Evolutionary conservation across 1,140 invertebrate species (phyloP), one percentile per base, ranked within the genome.

Genomic region (Aphidius gifuensis): DNA sequence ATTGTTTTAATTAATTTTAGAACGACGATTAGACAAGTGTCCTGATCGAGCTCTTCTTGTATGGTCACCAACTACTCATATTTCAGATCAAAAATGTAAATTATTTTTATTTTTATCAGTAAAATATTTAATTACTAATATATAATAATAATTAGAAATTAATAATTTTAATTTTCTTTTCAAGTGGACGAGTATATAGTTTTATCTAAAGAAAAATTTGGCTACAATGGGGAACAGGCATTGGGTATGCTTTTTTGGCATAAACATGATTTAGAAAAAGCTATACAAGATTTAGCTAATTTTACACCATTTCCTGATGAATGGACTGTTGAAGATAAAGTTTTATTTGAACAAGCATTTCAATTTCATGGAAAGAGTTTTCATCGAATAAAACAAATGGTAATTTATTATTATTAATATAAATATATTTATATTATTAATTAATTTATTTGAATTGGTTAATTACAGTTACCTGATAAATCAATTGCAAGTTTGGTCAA

Each of bases 331-430:
- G 96, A 98, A 81, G 96, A 99, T 74, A 98, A 98, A 85, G 94
- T 98, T 51, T 80, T 98, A 21, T 99, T 99, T 84, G 96, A 98
- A 76, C 96, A 98, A 79, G 96, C 96, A 38, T 98, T 97, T 78
- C 94, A 96, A 74, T 98, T 97, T 78, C 94, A 98, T 85, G 96
- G 96, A 40, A 99, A 99, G 85, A 95, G 92, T 80, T 99, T 99
- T 83, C 93, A 97, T 76, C 87, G 94, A 75, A 98, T 99, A 74
- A 83, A 93, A 68, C 94, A 97, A 86, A 97, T 99, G 96, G 94
- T 97, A 84, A 50, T 55, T 5, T 40, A 9, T 55, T 59, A 61
- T 56, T 48, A 48, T 5, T 48, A 16, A 0, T 16, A 16, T 16
- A 16, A 16, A 16, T 16, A 21, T 1, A 49, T 21, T 44, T 16